A percentile compares a stretch with the other conserved stretches of the same genome.
Conservation (phyloP, 2,797 vertebrate genomes). For the Ctenopoma multispine region DNA sequence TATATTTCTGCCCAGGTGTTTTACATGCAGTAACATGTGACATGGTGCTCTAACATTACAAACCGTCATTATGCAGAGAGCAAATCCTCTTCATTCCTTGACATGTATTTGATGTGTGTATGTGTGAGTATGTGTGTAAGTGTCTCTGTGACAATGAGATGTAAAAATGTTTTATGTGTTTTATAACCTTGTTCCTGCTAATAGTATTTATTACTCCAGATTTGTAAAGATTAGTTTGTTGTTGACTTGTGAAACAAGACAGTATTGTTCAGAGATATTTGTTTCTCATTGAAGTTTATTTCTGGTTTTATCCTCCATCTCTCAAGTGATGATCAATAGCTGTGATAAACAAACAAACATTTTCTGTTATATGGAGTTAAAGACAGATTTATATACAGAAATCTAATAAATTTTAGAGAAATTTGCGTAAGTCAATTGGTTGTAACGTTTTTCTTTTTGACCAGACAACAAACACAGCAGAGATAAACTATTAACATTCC, state of each 20-base stretch:
- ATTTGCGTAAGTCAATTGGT: conserved; percentile 53
- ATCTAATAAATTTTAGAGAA: conserved; percentile 75
- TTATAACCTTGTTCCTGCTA: conserved; percentile 69
- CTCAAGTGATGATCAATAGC: conserved; percentile 70
- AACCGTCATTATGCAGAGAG: conserved; percentile 40
- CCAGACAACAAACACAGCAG: conserved; percentile 18
- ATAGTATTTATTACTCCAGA: conserved; percentile 85
- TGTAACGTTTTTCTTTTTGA: conserved; percentile 55
- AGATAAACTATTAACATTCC: conserved; percentile 68
- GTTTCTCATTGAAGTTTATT: conserved; percentile 62
- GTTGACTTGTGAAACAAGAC: conserved; percentile 74
- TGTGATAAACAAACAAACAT: conserved; percentile 58
- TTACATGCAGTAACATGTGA: conserved; percentile 71
- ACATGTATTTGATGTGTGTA: conserved; percentile 43
- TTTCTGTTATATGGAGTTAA: conserved; percentile 76
- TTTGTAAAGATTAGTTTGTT: conserved; percentile 78
- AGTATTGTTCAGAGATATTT: conserved; percentile 69
- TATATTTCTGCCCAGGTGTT: conserved; percentile 50
- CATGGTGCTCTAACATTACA: conserved; percentile 54
- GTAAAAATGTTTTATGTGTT: conserved; percentile 61
- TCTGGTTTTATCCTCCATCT: conserved; percentile 65
- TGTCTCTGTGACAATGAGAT: conserved; percentile 34
- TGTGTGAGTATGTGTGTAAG: conserved; percentile 34
- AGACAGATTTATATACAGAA: conserved; percentile 79
- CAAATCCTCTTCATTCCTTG: conserved; percentile 54